Base-by-base conservation (phyloP, 2,113 vertebrate genomes). In the Glaucidium brasilianum region DNA sequence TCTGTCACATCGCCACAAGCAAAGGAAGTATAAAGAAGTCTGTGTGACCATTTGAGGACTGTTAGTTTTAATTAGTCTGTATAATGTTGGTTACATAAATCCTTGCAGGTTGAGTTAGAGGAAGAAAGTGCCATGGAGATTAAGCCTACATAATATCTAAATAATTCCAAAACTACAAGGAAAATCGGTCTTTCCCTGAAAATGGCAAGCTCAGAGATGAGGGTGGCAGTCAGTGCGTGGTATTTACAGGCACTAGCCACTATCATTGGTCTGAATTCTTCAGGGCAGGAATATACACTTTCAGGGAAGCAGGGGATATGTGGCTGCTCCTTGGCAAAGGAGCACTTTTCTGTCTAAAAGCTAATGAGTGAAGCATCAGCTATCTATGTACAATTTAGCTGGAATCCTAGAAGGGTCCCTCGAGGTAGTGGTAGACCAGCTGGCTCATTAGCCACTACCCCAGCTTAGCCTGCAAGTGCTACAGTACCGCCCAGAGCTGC, bases 51-150 rank as follows among this genome's bases (percentile, higher is more conserved):
- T 86, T 96, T 95, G 90, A 96, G 91, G 90, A 91, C 47, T 82
- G 88, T 66, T 96, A 72, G 52, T 78, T 97, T 96, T 95, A 97
- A 96, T 96, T 82, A 96, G 92, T 73, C 34, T 73, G 41, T 91
- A 90, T 86, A 88, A 94, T 56, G 30, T 29, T 56, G 43, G 77
- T 95, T 97, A 95, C 58, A 90, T 82, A 94, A 95, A 84, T 85
- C 58, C 58, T 97, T 56, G 34, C 43, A 88, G 26, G 49, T 15
- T 79, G 73, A 93, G 94, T 90, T 85, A 78, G 71, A 91, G 71
- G 35, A 94, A 79, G 39, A 93, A 87, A 88, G 41, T 35, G 27
- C 23, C 71, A 39, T 7, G 21, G 63, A 83, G 66, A 92, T 66
- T 59, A 91, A 82, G 35, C 50, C 74, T 77, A 68, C 12, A 52